Evolutionary conservation across 2,113 vertebrate species (phyloP).

Genomic region (Poecilia latipinna): DNA sequence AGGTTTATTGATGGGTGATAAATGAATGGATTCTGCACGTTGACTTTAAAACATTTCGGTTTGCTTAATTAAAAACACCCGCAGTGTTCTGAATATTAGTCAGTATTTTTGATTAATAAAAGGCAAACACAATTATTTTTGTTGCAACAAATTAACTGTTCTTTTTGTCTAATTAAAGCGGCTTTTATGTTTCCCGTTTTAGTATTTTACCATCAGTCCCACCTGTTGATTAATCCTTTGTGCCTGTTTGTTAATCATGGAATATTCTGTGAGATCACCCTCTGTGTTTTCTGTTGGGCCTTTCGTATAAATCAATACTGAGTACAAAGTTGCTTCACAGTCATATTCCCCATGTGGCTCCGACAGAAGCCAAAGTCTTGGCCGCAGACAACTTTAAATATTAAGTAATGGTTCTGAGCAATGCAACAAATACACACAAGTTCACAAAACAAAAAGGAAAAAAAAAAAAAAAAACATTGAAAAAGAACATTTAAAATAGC

Average conservation of each 20-base stretch:
- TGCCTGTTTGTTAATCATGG: constrained; percentile 5
- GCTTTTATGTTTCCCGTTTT: neutral
- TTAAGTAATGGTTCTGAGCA: constrained; percentile 84
- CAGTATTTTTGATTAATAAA: constrained; percentile 31
- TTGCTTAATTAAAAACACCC: constrained; percentile 32
- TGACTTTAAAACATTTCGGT: constrained; percentile 29
- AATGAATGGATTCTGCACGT: constrained; percentile 27
- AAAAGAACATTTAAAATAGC: constrained; percentile 73
- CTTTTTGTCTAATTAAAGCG: neutral
- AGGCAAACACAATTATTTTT: constrained; percentile 15
- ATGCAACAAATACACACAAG: constrained; percentile 81
- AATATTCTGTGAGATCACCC: neutral
- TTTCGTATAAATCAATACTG: constrained; percentile 29
- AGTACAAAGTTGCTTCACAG: constrained; percentile 33
- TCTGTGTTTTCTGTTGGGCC: neutral
- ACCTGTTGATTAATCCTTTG: constrained; percentile 66
- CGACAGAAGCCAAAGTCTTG: constrained; percentile 49
- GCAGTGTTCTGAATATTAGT: constrained; percentile 18
- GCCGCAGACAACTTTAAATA: constrained; percentile 23
- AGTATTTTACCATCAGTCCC: constrained; percentile 36
- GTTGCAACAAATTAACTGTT: neutral
- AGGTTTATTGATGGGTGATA: constrained; percentile 80
- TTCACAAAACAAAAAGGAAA: constrained; percentile 83
- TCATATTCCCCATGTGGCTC: constrained; percentile 24
- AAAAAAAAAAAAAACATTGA: constrained; percentile 77